These are phyloP conservation scores for Idaea dimidiata DNA, from an alignment of 2,888 invertebrate genomes.

Conservation along the genomic window DNA sequence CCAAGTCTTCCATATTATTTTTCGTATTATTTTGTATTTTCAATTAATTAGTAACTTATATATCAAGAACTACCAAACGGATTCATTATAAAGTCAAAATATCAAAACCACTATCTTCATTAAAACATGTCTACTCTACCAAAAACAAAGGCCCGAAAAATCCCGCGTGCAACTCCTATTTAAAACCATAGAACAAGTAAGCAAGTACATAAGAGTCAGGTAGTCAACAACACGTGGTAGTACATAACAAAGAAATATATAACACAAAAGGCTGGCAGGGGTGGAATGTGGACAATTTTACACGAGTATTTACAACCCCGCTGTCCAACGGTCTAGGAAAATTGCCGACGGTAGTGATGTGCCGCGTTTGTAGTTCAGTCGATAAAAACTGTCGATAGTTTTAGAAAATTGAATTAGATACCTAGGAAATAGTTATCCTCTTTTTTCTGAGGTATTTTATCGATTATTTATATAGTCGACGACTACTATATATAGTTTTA, in stretches of 20 bases:
- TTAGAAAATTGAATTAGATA: too few relatives aligned
- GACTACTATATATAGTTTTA: too few relatives aligned
- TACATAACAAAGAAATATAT: slow-evolving; percentile 79
- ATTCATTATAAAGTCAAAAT: not conserved
- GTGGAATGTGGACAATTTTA: slow-evolving; percentile 80
- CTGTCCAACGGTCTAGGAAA: slow-evolving; percentile 79
- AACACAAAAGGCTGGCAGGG: slow-evolving; percentile 71
- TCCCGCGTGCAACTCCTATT: slow-evolving; percentile 9
- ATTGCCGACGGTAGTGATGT: slow-evolving; percentile 57
- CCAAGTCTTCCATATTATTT: too few relatives aligned
- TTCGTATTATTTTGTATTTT: too few relatives aligned
- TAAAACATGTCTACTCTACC: slow-evolving; percentile 4
- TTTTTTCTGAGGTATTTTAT: too few relatives aligned
- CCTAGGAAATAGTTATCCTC: too few relatives aligned
- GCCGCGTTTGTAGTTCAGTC: slow-evolving; percentile 22
- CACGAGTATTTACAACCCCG: slow-evolving; percentile 80
- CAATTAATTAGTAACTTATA: too few relatives aligned
- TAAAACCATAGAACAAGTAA: slow-evolving; percentile 22
- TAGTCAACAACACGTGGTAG: slow-evolving; percentile 43
- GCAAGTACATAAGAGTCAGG: slow-evolving; percentile 35
- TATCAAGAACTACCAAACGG: too few relatives aligned
- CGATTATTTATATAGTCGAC: too few relatives aligned
- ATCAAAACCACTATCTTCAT: slow-evolving; percentile 3
- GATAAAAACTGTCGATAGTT: slow-evolving; percentile 20
- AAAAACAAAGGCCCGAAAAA: slow-evolving; percentile 15